Conservation (phyloP, 2,888 invertebrate genomes). For the Rutpela maculata region DNA sequence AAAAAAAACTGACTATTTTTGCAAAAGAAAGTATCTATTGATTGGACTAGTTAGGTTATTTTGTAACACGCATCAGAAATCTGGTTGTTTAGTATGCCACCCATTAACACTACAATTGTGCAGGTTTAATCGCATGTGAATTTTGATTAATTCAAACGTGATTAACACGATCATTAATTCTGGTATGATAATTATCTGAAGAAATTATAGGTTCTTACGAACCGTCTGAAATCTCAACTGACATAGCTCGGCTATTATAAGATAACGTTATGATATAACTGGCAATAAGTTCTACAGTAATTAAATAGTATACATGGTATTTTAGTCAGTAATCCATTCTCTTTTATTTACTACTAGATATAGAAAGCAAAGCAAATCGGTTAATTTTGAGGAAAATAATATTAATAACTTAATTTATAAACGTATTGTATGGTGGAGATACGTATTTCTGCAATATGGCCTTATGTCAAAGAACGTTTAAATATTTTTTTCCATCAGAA, state of each 20-base stretch:
- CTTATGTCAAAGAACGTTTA: too few relatives aligned
- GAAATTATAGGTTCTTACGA: background rate
- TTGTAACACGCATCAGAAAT: background rate
- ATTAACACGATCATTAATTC: background rate
- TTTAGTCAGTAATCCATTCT: too few relatives aligned
- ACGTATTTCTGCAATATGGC: too few relatives aligned
- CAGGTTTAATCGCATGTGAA: conserved; percentile 5
- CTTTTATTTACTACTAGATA: too few relatives aligned
- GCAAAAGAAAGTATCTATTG: too few relatives aligned
- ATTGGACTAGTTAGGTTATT: background rate
- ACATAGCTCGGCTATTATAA: background rate
- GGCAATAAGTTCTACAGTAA: background rate
- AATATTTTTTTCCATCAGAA: too few relatives aligned
- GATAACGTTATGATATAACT: background rate
- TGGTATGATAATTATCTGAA: background rate
- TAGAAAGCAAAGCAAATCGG: too few relatives aligned
- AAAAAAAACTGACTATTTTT: too few relatives aligned
- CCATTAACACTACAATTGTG: conserved; percentile 3
- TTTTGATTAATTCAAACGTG: conserved; percentile 7
- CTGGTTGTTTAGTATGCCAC: background rate
- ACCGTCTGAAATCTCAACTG: background rate
- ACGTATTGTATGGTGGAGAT: too few relatives aligned
- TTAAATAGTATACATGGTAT: too few relatives aligned
- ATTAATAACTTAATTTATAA: too few relatives aligned
- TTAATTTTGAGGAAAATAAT: too few relatives aligned